Evolutionary conservation across 2,113 vertebrate genomes (phyloP), one percentile per base, ranked within the genome.

Genomic region (Hemiscyllium ocellatum): DNA sequence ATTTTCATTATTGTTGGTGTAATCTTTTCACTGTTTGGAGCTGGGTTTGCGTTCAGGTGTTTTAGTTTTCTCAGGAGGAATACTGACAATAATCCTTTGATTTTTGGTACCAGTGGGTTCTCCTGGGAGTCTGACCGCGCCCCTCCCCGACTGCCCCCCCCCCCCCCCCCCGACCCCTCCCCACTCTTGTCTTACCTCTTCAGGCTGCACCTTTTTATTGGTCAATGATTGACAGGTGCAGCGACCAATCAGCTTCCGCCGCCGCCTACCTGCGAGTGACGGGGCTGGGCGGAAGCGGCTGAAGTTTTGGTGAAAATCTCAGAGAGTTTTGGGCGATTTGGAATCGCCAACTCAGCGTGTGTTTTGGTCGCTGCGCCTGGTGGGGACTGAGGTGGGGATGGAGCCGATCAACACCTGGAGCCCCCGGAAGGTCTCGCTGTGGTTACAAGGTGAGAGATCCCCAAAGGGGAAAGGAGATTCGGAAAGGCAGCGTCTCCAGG

Each of bases 391-490:
- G 52, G 86, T 29, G 42, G 24, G 29, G 24, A 95, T 95, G 94
- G 94, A 95, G 33, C 42, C 69, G 37, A 72, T 95, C 69, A 95
- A 70, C 69, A 70, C 8, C 42, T 95, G 94, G 94, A 72, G 69
- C 5, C 68, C 68, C 2, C 42, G 94, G 42, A 52, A 24, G 47
- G 94, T 95, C 19, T 47, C 69, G 26, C 5, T 33, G 24, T 95
- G 94, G 94, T 52, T 95, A 95, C 94, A 95, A 95, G 94, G 94
- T 95, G 94, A 95, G 94, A 52, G 86, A 52, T 15, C 87, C 10
- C 87, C 33, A 1, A 26, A 61, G 52, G 47, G 78, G 19, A 17
- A 47, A 33, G 42, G 68, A 95, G 52, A 26, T 95, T 10, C 1
- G 26, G 10, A 47, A 66, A 19, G 15, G 50, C 26, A n/a, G 33